phyloP scores from a whole-genome alignment of 2,888 invertebrate genomes.

The Toxonevra muliebris region DNA sequence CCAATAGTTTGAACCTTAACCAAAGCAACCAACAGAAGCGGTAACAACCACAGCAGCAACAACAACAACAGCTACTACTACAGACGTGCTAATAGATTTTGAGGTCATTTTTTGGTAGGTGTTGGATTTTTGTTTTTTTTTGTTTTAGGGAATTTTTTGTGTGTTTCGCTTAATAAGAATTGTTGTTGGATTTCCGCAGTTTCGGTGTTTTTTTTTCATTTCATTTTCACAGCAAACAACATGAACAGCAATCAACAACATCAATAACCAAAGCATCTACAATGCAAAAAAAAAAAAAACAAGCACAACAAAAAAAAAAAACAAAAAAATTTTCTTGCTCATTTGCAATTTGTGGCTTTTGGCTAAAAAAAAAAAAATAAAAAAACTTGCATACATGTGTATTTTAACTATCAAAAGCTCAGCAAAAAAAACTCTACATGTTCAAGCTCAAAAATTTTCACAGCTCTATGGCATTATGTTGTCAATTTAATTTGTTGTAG shows the following conservation, averaged over 20 bases:
- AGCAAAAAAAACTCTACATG: too few relatives aligned
- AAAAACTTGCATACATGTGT: too few relatives aligned
- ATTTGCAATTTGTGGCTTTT: too few relatives aligned
- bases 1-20: too few relatives aligned
- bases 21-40: too few relatives aligned
- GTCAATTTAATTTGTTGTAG: slow-evolving; percentile 2
- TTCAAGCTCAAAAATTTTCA: neutral
- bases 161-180: too few relatives aligned
- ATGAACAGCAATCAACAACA: neutral
- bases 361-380: too few relatives aligned
- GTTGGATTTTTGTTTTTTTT: neutral
- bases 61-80: neutral
- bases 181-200: neutral
- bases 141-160: neutral
- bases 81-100: neutral
- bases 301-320: too few relatives aligned
- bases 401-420: too few relatives aligned
- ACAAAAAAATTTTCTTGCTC: too few relatives aligned
- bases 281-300: too few relatives aligned
- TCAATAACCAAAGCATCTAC: too few relatives aligned
- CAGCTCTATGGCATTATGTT: slow-evolving; percentile 1
- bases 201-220: neutral
- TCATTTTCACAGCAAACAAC: neutral
- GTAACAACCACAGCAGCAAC: neutral
- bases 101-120: neutral